Base-by-base conservation (phyloP, 2,888 invertebrate species). In the Torymus auratus region DNA sequence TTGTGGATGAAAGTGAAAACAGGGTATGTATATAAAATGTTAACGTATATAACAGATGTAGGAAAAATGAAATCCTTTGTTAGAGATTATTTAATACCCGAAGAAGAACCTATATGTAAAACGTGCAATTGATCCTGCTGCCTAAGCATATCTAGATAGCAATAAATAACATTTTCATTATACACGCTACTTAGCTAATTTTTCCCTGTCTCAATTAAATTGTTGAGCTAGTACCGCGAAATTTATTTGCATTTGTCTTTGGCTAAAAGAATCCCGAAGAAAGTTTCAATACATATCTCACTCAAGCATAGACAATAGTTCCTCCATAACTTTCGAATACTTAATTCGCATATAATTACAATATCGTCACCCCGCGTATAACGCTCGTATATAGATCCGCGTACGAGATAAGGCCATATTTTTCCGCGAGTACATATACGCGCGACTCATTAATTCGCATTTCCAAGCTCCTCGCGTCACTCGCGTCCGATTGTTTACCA, bases 401-500 rank as follows among this genome's bases (percentile, higher is more conserved):
- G 41, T 41, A 7, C 41, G 41, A 41, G 41, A 41, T 41, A 41
- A 41, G 41, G 7, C 41, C n/a, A n/a, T 41, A 41, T 41, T 41
- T 41, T 41, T 41, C 41, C 41, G 41, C 20, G 20, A 20, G 20
- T 1, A 7, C 41, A 41, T 10, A 41, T 7, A 7, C 41, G 41
- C 41, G 41, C 5, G 5, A 41, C 41, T 41, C 41, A 10, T 41
- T 41, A 41, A 41, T 41, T 41, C 41, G 41, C 41, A 41, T 41
- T 41, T 41, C 41, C 41, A 41, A 41, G 41, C 41, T 41, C 7
- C 41, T 28, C 17, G 56, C 58, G 53, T 23, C 68, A 23, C 28
- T 71, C 17, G 65, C 17, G 65, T 14, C 50, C 75, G 23, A 68
- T 75, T 75, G 75, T 75, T 68, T 20, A 23, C 65, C 64, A 55